Conservation (phyloP, 2,888 invertebrate genomes). For the Brachylomia viminalis region DNA sequence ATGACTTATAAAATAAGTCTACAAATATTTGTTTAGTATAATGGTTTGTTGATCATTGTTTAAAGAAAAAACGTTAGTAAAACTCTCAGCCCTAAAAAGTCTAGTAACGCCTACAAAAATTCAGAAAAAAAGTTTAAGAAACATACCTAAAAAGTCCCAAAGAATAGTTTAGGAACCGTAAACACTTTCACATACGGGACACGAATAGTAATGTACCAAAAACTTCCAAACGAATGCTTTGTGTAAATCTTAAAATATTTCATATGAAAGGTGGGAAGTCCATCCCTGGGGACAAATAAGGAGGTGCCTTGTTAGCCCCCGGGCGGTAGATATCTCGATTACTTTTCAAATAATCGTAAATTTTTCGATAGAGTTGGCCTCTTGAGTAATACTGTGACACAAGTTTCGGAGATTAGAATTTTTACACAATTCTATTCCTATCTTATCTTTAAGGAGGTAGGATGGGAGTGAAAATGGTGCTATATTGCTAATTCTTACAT, state of each 20-base stretch:
- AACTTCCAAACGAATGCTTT: constrained; percentile 52
- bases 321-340: constrained; percentile 65
- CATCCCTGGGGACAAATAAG: constrained; percentile 69
- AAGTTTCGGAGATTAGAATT: constrained; percentile 58
- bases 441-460: neutral
- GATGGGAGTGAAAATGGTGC: neutral
- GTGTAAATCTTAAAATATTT: constrained; percentile 62
- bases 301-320: constrained; percentile 67
- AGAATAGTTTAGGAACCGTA: constrained; percentile 35
- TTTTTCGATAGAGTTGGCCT: constrained; percentile 72
- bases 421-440: constrained; percentile 48
- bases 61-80: neutral
- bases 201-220: constrained; percentile 23
- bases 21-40: neutral
- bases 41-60: neutral
- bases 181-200: constrained; percentile 38
- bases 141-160: constrained; percentile 32
- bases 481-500: neutral
- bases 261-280: constrained; percentile 61
- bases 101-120: neutral
- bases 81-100: constrained; percentile 8
- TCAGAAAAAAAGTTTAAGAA: neutral
- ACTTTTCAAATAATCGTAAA: constrained; percentile 81
- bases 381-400: constrained; percentile 66
- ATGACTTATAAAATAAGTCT: too few relatives aligned